Base-by-base conservation (phyloP, 2,888 invertebrate genomes). In the Hydrotaea diabolus region DNA sequence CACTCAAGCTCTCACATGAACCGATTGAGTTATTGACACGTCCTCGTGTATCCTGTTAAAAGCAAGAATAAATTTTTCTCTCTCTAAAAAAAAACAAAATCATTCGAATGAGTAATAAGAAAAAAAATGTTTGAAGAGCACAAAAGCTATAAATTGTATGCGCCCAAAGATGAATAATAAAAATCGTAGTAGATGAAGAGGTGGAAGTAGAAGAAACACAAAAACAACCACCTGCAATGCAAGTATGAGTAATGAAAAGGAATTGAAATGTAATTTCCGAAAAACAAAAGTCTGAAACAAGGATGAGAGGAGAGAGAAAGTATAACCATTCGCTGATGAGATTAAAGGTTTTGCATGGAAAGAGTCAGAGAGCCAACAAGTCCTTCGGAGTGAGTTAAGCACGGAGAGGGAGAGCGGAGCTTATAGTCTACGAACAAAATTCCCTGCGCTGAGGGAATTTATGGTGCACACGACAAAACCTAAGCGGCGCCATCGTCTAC, bases 401-500 rank as follows among this genome's bases (percentile, higher is more conserved):
- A 66, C 39, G 19, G 31, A 17, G 15, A 4, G n/a, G n/a, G 66
- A 39, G 31, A 17, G 15, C 15, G n/a, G n/a, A 36, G 8, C 13
- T 17, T 19, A 9, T 55, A 9, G 23, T 59, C 11, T 4, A 31
- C 31, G 3, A 31, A 31, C 26, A 76, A 73, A 57, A 19, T 83
- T 72, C 36, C 59, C 26, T 59, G 26, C 13, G 23, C 31, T 31
- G 31, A 31, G 31, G 31, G 31, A 31, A 31, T 31, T 31, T 7
- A 59, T 59, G 59, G 69, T 49, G 15, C 43, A 21, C 23, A 43
- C 69, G 21, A 43, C 39, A 39, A 73, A 46, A 87, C 85, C 88
- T 87, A 86, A 88, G 88, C 88, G 90, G 90, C 90, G 90, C 39
- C 55, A 49, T n/a, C 49, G 49, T 49, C 49, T n/a, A 49, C n/a